A percentile compares a stretch with the other conserved stretches of the same genome.
phyloP scores from a whole-genome alignment of 2,113 vertebrate genomes.

The Ariopsis seemanni region DNA sequence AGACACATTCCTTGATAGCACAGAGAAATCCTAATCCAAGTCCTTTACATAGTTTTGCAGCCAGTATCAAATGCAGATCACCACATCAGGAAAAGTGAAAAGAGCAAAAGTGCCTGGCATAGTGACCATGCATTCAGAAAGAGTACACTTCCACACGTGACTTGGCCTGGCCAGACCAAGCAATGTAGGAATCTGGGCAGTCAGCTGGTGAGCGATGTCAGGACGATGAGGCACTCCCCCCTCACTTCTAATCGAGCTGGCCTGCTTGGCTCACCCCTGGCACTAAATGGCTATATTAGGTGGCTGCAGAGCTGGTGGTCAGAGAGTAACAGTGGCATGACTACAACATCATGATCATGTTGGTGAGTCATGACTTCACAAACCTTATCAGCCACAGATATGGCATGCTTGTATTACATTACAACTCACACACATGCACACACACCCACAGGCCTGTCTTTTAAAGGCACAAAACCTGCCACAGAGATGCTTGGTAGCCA shows the following conservation, averaged over 20 bases:
- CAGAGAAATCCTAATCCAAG: conserved; percentile 25
- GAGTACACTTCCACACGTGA: conserved; percentile 39
- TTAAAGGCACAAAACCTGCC: conserved; percentile 46
- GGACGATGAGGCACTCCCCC: conserved; percentile 16
- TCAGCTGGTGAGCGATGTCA: conserved; percentile 60
- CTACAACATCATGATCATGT: conserved; percentile 69
- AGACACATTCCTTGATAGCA: neutral
- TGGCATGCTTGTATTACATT: conserved; percentile 56
- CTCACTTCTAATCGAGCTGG: neutral
- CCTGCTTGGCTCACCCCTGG: conserved; percentile 22
- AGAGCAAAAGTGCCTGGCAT: conserved; percentile 31
- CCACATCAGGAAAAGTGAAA: conserved; percentile 22
- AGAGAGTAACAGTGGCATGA: conserved; percentile 21
- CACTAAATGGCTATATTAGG: conserved; percentile 69
- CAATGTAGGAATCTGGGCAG: conserved; percentile 50
- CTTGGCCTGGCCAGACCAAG: conserved; percentile 29
- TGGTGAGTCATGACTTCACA: conserved; percentile 63
- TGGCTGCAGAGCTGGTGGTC: conserved; percentile 23
- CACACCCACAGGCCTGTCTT: conserved; percentile 35
- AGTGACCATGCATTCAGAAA: conserved; percentile 18
- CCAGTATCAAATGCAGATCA: conserved; percentile 37
- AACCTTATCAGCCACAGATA: conserved; percentile 63
- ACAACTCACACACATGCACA: conserved; percentile 34
- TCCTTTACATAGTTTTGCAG: conserved; percentile 9
- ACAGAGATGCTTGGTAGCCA: conserved; percentile 44